These are phyloP conservation scores for Nemurella pictetii DNA, from an alignment of 2,888 invertebrate species.

Conservation along the genomic window DNA sequence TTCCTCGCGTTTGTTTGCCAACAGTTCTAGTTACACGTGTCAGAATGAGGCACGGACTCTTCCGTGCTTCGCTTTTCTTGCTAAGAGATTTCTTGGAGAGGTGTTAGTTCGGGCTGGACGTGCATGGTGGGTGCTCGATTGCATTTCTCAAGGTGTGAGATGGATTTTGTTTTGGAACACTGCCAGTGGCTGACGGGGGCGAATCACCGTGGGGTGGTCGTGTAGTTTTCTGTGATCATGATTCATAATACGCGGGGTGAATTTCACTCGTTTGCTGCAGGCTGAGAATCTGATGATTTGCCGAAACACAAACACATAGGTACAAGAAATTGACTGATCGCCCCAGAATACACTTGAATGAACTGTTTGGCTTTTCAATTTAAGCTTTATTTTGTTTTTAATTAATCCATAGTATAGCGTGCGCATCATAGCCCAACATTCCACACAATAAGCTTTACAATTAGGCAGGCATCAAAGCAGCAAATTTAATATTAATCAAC, in stretches of 20 bases:
- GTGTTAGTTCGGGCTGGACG: neutral
- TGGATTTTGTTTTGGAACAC: neutral
- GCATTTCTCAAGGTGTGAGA: too few species aligned
- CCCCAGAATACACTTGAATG: too few species aligned
- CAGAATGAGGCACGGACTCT: neutral
- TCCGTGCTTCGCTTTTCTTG: neutral
- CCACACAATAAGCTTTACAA: neutral
- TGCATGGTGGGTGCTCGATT: neutral
- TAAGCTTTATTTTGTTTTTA: too few species aligned
- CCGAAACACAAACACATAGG: too few species aligned
- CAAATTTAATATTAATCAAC: neutral
- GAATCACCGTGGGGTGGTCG: too few species aligned
- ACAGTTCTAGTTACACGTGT: neutral
- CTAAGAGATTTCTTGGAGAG: neutral
- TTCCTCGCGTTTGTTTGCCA: neutral
- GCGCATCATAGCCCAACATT: neutral
- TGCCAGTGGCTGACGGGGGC: too few species aligned
- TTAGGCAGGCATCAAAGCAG: neutral
- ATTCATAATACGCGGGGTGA: too few species aligned
- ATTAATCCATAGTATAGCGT: neutral
- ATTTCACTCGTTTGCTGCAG: too few species aligned
- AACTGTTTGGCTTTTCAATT: too few species aligned
- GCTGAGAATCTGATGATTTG: too few species aligned
- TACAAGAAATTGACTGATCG: too few species aligned
- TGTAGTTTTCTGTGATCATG: too few species aligned